These are phyloP conservation scores for Cotesia congregata DNA, from an alignment of 2,888 invertebrate species.

Conservation along the genomic window DNA sequence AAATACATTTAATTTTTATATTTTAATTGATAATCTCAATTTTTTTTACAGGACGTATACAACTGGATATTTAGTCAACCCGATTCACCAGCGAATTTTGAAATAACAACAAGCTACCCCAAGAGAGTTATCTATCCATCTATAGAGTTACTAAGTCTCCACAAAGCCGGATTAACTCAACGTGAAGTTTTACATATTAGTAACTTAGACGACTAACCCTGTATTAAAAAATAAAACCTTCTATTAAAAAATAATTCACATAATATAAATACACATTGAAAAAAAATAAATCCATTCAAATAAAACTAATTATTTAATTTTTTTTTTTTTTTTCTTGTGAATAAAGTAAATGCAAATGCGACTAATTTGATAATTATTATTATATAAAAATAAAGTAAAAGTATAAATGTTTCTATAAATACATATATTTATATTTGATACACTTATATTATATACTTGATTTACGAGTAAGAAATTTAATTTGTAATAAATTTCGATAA, in stretches of 20 bases:
- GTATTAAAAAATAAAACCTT: conserved; percentile 51
- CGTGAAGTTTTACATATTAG: conserved; percentile 95
- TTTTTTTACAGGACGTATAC: conserved; percentile 82
- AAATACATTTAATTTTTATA: too few relatives aligned
- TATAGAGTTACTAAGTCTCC: conserved; percentile 75
- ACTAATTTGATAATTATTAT: neutral
- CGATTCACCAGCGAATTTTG: conserved; percentile 91
- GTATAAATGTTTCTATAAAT: neutral
- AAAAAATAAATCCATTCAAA: neutral
- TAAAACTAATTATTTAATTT: neutral
- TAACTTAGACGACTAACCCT: conserved; percentile 83
- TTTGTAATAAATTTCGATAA: neutral
- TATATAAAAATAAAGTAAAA: neutral
- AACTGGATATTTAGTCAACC: conserved; percentile 97
- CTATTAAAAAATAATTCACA: neutral
- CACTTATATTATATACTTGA: neutral
- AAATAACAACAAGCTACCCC: conserved; percentile 96
- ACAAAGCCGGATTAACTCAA: conserved; percentile 86
- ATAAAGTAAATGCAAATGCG: neutral
- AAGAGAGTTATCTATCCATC: conserved; percentile 81
- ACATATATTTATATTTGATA: conserved; percentile 1
- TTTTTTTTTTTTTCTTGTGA: neutral
- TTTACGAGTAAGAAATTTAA: neutral
- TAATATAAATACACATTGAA: neutral
- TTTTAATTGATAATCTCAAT: neutral